Percentiles rank a stretch among this genome's conserved stretches.
Evolutionary conservation across 1,140 invertebrate species (phyloP).

Genomic region (Micrasema longulum): DNA sequence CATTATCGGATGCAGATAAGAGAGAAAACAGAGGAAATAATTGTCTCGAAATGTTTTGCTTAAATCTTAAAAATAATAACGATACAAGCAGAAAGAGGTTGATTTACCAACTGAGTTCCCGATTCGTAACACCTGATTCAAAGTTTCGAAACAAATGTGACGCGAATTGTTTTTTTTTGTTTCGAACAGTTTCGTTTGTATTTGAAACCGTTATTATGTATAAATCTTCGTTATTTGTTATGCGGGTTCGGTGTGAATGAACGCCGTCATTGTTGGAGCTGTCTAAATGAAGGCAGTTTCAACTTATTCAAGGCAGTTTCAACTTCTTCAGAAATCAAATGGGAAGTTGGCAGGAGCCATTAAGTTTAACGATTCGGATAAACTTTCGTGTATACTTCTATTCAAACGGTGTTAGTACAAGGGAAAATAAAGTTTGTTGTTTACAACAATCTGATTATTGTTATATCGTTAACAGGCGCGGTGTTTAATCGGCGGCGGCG

Average conservation of each 20-base stretch:
- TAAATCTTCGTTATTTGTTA: not conserved
- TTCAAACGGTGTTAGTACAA: not conserved
- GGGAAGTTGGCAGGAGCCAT: not conserved
- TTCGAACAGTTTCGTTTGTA: not conserved
- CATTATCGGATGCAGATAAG: no score
- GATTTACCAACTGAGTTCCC: no score
- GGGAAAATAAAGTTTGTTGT: not conserved
- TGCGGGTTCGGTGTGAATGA: not conserved
- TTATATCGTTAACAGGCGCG: no score
- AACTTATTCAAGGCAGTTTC: not conserved
- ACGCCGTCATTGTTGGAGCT: not conserved
- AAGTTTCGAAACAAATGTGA: no score
- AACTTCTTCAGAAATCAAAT: not conserved
- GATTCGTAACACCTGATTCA: no score
- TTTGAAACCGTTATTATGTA: not conserved
- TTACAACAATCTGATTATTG: no score
- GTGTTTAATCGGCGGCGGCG: no score
- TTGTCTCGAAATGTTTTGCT: no score
- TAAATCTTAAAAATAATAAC: no score
- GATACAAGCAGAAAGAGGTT: no score
- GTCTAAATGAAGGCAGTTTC: not conserved
- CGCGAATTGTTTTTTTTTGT: no score
- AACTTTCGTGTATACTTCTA: not conserved
- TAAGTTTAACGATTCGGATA: constrained; percentile 6
- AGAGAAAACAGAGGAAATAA: no score